Evolutionary conservation across 2,113 vertebrate genomes (phyloP).

Genomic region (Sarotherodon lohbergeri): DNA sequence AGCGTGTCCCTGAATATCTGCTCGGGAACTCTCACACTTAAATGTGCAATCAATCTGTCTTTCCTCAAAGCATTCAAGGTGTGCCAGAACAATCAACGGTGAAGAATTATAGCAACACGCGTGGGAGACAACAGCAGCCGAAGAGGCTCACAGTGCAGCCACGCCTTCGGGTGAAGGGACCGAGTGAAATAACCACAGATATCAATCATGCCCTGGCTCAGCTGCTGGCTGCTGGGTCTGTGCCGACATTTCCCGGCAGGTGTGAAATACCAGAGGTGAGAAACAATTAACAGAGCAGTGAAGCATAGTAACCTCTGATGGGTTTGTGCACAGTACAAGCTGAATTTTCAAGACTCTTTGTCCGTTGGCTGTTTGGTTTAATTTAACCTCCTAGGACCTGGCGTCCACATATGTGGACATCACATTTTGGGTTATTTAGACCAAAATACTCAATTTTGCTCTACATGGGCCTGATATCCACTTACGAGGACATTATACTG

Average conservation of each 20-base stretch:
- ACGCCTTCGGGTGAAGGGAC: slow-evolving; percentile 12
- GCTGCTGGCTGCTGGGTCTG: slow-evolving; percentile 13
- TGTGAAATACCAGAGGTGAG: slow-evolving; percentile 49
- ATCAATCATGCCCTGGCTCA: slow-evolving; percentile 38
- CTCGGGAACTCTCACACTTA: not conserved
- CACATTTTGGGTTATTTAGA: too few relatives aligned
- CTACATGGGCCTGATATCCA: too few relatives aligned
- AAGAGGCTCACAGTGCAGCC: slow-evolving; percentile 20
- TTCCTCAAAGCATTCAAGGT: slow-evolving; percentile 6
- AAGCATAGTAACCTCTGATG: not conserved
- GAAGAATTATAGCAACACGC: not conserved
- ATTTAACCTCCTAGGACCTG: not conserved
- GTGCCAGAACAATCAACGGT: not conserved
- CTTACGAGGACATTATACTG: too few relatives aligned
- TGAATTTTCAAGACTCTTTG: not conserved
- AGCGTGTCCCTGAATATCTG: not conserved
- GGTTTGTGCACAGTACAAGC: not conserved
- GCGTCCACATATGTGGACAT: too few relatives aligned
- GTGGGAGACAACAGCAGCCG: not conserved
- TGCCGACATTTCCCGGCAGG: slow-evolving; percentile 20
- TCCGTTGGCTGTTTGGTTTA: not conserved
- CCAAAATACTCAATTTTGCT: too few relatives aligned
- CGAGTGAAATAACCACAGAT: slow-evolving; percentile 2
- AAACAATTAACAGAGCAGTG: slow-evolving; percentile 37
- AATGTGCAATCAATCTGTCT: not conserved